Base-by-base conservation (phyloP, 2,797 vertebrate species). In the Leptatherina wallacei region DNA sequence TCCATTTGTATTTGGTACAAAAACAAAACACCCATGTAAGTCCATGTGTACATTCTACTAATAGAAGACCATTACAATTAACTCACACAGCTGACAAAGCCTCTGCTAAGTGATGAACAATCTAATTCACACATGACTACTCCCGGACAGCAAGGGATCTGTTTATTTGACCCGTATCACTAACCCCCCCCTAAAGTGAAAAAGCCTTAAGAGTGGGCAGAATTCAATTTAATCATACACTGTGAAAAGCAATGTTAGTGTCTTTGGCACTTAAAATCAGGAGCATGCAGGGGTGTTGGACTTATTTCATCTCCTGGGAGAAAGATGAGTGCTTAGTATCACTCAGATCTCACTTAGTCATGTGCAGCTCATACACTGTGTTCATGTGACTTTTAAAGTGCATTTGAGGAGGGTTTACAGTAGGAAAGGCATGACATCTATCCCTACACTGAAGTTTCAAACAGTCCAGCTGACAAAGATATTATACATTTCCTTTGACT, bases 151-250 rank as follows among this genome's bases (percentile, higher is more conserved):
- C 84, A 29, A 87, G 85, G 81, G 85, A 89, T 86, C 80, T 73
- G 77, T 83, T 86, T 73, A 69, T 87, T 82, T 89, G 80, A 87
- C 87, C 85, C 68, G 77, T 80, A 80, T 82, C 74, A 40, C 79
- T 80, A 52, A 69, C n/a, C n/a, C n/a, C 61, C 72, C 55, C 56
- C 67, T 52, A 47, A 72, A 85, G 73, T 76, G 73, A 80, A 76
- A 78, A 73, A 65, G 67, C 13, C 70, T 75, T 70, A 64, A 73
- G 84, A 85, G 77, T 63, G 65, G 68, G 54, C 36, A 60, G 68
- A 82, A 88, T 90, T 91, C 80, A 88, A 90, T 92, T 92, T 81
- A 78, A 87, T 90, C 75, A 57, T 71, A 84, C 56, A 56, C 74
- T 71, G 77, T 73, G 77, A 88, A 83, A 82, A 70, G 78, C 27